Conservation (phyloP, 2,113 vertebrate species). For the Hipposideros armiger region DNA sequence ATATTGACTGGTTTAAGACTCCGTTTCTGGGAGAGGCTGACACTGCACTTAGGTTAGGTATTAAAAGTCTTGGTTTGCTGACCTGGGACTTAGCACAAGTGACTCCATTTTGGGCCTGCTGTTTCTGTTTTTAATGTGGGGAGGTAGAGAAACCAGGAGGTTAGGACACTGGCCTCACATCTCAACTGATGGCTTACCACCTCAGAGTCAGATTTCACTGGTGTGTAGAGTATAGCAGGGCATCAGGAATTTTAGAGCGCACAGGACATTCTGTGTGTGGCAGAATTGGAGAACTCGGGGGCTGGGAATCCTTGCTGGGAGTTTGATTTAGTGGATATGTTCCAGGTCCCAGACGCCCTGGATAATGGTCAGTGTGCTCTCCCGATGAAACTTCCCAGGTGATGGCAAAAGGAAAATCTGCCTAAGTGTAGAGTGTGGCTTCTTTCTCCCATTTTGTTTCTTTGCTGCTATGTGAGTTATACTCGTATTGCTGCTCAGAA, state of each 20-base stretch:
- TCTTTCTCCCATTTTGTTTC: not conserved
- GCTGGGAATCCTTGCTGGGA: not conserved
- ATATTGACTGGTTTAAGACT: not conserved
- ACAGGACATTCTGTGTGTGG: not conserved
- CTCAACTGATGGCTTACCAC: not conserved
- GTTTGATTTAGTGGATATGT: not conserved
- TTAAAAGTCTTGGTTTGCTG: not conserved
- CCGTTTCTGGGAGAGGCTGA: not conserved
- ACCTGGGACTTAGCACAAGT: not conserved
- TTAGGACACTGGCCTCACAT: not conserved
- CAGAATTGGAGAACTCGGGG: not conserved
- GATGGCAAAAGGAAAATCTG: not conserved
- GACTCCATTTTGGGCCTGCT: not conserved
- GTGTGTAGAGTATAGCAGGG: not conserved
- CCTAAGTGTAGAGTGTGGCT: not conserved
- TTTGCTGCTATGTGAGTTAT: not conserved
- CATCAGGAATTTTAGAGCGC: not conserved
- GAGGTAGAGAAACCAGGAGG: not conserved
- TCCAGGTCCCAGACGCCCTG: accelerated
- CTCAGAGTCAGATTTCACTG: not conserved
- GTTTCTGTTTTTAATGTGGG: not conserved
- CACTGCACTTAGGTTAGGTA: not conserved
- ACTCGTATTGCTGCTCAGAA: not conserved
- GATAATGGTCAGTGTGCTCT: not conserved
- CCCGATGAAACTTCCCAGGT: too few relatives aligned